These are phyloP conservation scores for Carcharodon carcharias DNA, from an alignment of 2,797 vertebrate species.

Conservation along the genomic window DNA sequence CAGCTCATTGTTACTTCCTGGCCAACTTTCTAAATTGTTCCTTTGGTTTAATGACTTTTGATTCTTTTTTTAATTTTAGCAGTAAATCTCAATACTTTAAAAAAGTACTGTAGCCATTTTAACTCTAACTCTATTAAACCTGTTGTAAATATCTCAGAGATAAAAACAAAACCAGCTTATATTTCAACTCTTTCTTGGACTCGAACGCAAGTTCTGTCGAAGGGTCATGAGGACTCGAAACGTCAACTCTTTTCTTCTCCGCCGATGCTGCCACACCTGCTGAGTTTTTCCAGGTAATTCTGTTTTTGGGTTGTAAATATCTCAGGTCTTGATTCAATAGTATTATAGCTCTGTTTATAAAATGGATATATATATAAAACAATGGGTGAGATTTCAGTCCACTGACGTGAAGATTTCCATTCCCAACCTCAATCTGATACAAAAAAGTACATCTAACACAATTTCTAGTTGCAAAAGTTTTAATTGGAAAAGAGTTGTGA, in stretches of 20 bases:
- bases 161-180: no score
- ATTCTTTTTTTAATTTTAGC: background rate
- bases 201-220: no score
- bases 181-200: no score
- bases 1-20: background rate
- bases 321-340: background rate
- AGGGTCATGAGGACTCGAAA: no score
- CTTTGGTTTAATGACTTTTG: background rate
- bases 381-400: background rate
- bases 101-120: background rate
- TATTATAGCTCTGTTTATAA: background rate
- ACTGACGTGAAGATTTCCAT: background rate
- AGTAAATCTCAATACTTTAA: background rate
- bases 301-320: background rate
- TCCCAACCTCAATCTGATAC: background rate
- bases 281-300: no score
- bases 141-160: background rate
- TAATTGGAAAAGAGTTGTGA: background rate
- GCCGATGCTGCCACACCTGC: no score
- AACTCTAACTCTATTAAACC: background rate
- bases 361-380: background rate
- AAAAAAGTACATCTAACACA: background rate
- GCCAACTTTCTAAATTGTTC: background rate
- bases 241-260: no score
- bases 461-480: background rate